Conservation (phyloP, 2,113 vertebrate species). For the Rhegmatorhina hoffmannsi region DNA sequence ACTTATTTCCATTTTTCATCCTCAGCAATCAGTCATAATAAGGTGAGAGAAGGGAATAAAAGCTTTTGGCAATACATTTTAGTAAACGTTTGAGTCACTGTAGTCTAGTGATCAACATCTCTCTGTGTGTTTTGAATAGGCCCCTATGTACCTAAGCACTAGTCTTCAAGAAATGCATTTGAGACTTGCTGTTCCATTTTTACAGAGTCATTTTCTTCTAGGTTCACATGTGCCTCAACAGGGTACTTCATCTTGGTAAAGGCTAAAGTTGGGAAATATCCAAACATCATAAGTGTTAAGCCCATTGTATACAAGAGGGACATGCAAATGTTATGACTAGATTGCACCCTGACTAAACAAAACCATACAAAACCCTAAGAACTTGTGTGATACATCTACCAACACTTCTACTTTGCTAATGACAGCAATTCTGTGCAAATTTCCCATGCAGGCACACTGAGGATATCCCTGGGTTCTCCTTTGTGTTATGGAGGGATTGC, state of each 20-base stretch:
- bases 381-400: neutral
- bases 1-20: neutral
- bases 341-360: neutral
- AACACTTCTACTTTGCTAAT: neutral
- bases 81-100: neutral
- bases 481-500: neutral
- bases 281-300: neutral
- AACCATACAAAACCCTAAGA: neutral
- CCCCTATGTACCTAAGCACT: neutral
- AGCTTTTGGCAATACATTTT: neutral
- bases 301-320: neutral
- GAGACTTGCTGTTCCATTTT: neutral
- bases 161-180: neutral
- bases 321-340: neutral
- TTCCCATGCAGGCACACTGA: neutral
- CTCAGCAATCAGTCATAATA: neutral
- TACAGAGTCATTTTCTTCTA: neutral
- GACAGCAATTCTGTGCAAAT: neutral
- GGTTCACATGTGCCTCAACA: neutral
- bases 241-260: neutral
- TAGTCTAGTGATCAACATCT: constrained; percentile 11
- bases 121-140: neutral
- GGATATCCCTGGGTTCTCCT: neutral
- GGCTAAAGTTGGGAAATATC: neutral
- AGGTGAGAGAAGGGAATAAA: neutral